Evolutionary conservation across 2,113 vertebrate species (phyloP).

Genomic region (Suncus etruscus): DNA sequence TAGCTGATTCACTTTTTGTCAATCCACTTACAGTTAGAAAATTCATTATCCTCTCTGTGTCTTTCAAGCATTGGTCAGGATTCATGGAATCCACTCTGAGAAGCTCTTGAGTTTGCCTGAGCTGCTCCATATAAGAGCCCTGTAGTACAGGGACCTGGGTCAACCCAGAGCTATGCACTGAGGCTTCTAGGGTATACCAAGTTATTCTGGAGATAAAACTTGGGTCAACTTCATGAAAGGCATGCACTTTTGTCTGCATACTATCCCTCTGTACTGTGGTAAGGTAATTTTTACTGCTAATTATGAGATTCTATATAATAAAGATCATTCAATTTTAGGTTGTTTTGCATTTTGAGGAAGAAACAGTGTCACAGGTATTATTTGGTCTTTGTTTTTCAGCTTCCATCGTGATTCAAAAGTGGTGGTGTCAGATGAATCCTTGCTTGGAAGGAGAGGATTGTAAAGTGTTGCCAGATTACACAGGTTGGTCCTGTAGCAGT

Average conservation of each 20-base stretch:
- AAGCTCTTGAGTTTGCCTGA: too few species aligned
- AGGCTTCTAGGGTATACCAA: too few species aligned
- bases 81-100: too few species aligned
- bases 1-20: neutral
- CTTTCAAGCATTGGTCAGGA: too few species aligned
- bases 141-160: too few species aligned
- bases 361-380: neutral
- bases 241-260: too few species aligned
- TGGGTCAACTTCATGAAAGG: too few species aligned
- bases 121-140: too few species aligned
- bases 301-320: neutral
- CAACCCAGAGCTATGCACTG: too few species aligned
- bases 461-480: slow-evolving; percentile 96
- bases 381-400: slow-evolving; percentile 86
- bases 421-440: slow-evolving; percentile 99
- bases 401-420: slow-evolving; percentile 96
- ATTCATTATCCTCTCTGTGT: neutral
- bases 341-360: neutral
- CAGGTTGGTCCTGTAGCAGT: slow-evolving; percentile 99
- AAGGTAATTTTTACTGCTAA: neutral
- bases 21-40: neutral
- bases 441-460: slow-evolving; percentile 98
- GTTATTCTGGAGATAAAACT: too few species aligned
- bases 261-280: too few species aligned
- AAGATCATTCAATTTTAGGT: neutral